A percentile compares a stretch with the other conserved stretches of the same genome.
Conservation (phyloP, 2,888 invertebrate genomes). For the Palloptera scutellata region DNA sequence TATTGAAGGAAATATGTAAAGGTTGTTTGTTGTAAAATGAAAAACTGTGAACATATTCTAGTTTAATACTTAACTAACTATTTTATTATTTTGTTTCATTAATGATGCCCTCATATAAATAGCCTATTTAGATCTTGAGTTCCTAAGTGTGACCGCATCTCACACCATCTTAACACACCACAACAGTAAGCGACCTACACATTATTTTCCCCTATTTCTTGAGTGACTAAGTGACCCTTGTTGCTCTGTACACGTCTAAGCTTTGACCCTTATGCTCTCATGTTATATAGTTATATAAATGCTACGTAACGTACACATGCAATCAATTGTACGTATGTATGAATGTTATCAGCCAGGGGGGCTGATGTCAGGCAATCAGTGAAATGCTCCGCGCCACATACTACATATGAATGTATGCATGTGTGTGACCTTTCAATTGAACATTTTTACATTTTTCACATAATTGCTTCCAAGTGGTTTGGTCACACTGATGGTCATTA, state of each 20-base stretch:
- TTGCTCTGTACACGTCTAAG: neutral
- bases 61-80: too few species aligned
- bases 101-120: too few species aligned
- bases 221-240: neutral
- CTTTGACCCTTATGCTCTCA: neutral
- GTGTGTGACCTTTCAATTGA: slow-evolving; percentile 12
- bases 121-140: too few species aligned
- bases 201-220: too few species aligned
- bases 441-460: neutral
- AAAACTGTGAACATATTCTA: too few species aligned
- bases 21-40: too few species aligned
- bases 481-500: slow-evolving; percentile 35
- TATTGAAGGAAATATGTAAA: too few species aligned
- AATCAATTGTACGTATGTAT: neutral
- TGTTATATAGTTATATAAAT: neutral
- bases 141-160: slow-evolving; percentile 14
- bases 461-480: slow-evolving; percentile 36
- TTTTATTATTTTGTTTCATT: too few species aligned
- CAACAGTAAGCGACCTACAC: too few species aligned
- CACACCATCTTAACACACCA: neutral
- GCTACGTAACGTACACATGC: too few species aligned
- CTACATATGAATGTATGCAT: neutral
- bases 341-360: too few species aligned
- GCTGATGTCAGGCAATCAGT: too few species aligned
- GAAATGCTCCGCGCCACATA: neutral